These are phyloP conservation scores for Iguana delicatissima DNA, from an alignment of 2,797 vertebrate species.

Conservation along the genomic window DNA sequence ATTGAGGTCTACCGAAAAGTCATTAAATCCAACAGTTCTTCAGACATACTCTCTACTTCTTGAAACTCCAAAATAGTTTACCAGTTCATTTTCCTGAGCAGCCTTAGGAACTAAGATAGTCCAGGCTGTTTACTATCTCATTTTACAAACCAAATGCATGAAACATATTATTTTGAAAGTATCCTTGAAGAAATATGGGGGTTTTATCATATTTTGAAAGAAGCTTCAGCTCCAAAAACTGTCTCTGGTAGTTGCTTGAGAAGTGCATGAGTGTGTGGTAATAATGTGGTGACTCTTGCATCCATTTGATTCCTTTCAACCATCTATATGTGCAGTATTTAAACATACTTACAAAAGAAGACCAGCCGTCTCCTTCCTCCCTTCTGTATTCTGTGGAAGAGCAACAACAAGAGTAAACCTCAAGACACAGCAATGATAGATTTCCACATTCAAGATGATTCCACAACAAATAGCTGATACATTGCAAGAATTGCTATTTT, in stretches of 20 bases:
- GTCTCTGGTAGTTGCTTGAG: neutral
- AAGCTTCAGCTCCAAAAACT: neutral
- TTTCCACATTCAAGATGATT: neutral
- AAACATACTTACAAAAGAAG: constrained; percentile 81
- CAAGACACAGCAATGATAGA: constrained; percentile 11
- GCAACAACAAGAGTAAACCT: constrained; percentile 11
- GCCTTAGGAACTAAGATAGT: neutral
- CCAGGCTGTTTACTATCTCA: neutral
- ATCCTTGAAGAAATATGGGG: neutral
- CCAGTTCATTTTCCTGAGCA: neutral
- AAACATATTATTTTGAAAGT: neutral
- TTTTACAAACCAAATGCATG: neutral
- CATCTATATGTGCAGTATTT: neutral
- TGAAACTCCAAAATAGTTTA: neutral
- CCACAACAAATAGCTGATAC: neutral
- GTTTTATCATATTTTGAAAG: neutral
- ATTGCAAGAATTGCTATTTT: neutral
- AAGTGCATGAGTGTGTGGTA: neutral
- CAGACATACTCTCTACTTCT: neutral
- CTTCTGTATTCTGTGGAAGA: constrained; percentile 70
- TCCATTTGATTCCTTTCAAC: neutral
- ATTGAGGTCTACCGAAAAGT: neutral
- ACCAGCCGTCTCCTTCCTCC: constrained; percentile 78
- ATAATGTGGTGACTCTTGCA: neutral
- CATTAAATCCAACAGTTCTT: neutral